These are phyloP conservation scores for Tympanuchus pallidicinctus DNA, from an alignment of 2,113 vertebrate genomes.

Conservation along the genomic window DNA sequence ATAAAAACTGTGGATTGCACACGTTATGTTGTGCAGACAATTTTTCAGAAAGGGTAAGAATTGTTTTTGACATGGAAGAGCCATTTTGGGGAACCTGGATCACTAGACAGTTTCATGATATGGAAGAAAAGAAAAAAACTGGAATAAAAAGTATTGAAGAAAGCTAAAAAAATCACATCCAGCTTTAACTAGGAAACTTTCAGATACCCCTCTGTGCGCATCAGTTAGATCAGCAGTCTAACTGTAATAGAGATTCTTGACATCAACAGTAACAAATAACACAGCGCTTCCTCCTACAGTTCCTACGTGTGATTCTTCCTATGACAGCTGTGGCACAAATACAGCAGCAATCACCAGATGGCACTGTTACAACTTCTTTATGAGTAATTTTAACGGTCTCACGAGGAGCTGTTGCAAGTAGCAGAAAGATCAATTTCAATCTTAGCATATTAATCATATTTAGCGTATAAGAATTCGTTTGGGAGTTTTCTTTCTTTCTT, in stretches of 20 bases:
- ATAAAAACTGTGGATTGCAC: not conserved
- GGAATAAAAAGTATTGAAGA: not conserved
- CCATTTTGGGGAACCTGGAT: not conserved
- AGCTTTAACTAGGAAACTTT: not conserved
- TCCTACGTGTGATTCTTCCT: not conserved
- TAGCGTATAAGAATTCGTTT: not conserved
- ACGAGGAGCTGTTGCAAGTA: not conserved
- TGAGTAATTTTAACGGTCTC: fast-evolving
- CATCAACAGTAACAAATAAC: not conserved
- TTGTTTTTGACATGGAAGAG: not conserved
- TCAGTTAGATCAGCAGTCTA: not conserved
- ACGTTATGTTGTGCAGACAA: not conserved
- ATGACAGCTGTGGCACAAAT: not conserved
- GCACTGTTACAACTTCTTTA: not conserved
- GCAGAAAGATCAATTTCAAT: not conserved
- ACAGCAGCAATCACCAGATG: not conserved
- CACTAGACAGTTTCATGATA: not conserved
- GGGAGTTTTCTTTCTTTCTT: too few relatives aligned
- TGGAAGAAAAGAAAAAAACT: not conserved
- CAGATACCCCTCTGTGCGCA: not conserved
- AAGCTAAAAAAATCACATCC: not conserved
- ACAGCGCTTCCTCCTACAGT: not conserved
- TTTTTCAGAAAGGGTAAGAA: not conserved
- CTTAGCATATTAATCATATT: not conserved
- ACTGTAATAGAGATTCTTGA: not conserved